These are phyloP conservation scores for Pelmatolapia mariae DNA, from an alignment of 2,113 vertebrate genomes.

Conservation along the genomic window DNA sequence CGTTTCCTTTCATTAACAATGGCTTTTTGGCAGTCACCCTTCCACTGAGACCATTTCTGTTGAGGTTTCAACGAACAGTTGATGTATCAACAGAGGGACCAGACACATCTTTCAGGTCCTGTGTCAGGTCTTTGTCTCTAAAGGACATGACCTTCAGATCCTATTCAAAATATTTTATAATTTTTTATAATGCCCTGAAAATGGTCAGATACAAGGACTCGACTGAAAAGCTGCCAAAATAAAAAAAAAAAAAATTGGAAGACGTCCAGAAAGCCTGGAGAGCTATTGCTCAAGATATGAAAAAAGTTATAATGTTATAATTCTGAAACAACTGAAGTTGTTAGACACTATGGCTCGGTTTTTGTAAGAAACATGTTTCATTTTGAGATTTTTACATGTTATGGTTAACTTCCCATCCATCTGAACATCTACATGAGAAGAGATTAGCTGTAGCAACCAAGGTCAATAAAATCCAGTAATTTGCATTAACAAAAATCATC, in stretches of 20 bases:
- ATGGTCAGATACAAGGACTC: background rate
- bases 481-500: background rate
- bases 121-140: background rate
- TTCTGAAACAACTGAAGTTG: background rate
- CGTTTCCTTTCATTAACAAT: background rate
- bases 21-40: background rate
- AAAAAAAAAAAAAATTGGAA: accelerated
- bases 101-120: background rate
- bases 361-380: background rate
- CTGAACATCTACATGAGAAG: background rate
- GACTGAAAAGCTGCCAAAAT: background rate
- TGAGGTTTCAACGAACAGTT: background rate
- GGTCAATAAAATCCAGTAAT: background rate
- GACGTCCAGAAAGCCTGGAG: accelerated
- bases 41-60: background rate
- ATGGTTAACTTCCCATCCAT: background rate
- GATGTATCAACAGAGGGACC: background rate
- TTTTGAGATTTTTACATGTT: background rate
- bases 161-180: background rate
- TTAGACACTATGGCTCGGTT: background rate
- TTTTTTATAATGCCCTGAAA: background rate
- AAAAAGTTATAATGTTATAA: background rate
- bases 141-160: background rate
- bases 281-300: background rate
- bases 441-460: background rate